Evolutionary conservation across 2,797 vertebrate genomes (phyloP).

Genomic region (Molothrus ater): DNA sequence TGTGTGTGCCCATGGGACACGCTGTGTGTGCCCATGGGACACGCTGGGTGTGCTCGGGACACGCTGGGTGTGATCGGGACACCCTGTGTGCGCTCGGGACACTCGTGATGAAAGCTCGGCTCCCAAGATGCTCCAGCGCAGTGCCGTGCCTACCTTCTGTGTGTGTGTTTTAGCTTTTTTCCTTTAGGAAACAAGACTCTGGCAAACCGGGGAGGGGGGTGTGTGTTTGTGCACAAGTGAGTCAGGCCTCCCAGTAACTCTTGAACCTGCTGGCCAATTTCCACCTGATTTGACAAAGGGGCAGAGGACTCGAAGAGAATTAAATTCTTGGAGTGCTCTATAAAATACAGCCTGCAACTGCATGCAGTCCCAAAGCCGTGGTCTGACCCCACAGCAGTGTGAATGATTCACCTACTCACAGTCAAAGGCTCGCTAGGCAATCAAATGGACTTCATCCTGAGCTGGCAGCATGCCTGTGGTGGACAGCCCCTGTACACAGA

Average conservation of each 20-base stretch:
- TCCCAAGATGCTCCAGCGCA: rapidly evolving
- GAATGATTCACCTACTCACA: background rate
- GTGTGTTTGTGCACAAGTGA: background rate
- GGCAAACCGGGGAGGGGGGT: background rate
- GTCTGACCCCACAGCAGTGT: background rate
- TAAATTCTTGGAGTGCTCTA: background rate
- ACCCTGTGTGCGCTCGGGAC: too few relatives aligned
- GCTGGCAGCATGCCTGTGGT: background rate
- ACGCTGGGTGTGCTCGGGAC: too few relatives aligned
- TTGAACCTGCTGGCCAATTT: background rate
- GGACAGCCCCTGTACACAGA: background rate
- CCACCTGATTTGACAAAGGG: conserved; percentile 1
- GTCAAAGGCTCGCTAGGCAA: background rate
- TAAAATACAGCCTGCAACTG: background rate
- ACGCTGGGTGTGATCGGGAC: too few relatives aligned
- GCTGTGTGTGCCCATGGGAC: background rate
- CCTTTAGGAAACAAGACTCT: background rate
- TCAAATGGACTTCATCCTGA: background rate
- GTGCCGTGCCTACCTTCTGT: background rate
- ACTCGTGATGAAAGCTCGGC: background rate
- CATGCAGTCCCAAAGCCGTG: background rate
- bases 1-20: background rate
- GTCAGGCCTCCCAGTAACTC: background rate
- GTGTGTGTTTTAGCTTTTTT: background rate
- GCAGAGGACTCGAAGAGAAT: background rate